Conservation (phyloP, 92 coral and sea anemone species). For the Pocillopora meandrina region DNA sequence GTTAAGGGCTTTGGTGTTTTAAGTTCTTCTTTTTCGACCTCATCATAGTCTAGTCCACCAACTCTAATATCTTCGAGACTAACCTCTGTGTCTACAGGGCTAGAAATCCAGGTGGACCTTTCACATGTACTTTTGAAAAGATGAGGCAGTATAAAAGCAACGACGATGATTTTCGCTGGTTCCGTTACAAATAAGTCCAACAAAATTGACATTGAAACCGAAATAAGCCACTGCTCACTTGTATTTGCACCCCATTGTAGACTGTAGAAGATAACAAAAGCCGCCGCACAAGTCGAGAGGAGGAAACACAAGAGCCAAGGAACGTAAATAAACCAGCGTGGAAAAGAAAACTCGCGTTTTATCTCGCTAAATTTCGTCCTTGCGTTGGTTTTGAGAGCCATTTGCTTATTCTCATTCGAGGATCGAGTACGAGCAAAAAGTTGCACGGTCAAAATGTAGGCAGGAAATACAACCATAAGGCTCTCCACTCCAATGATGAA, state of each 20-base stretch:
- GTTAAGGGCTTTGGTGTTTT: conserved; percentile 51
- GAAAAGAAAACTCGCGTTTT: conserved; percentile 29
- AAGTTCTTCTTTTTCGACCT: background rate
- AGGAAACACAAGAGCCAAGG: conserved; percentile 55
- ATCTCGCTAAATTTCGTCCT: background rate
- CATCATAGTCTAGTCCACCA: background rate
- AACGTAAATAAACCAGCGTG: conserved; percentile 39
- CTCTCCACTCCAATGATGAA: conserved; percentile 55
- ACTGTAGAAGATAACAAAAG: conserved; percentile 56
- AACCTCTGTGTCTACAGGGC: background rate
- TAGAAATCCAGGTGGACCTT: background rate
- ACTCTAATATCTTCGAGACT: background rate
- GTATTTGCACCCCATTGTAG: conserved; percentile 58
- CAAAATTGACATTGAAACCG: conserved; percentile 41
- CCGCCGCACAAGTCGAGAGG: conserved; percentile 32
- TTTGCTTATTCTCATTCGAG: background rate
- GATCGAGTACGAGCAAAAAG: conserved; percentile 37
- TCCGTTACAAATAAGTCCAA: conserved; percentile 53
- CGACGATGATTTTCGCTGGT: conserved; percentile 28
- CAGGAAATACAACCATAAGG: conserved; percentile 48
- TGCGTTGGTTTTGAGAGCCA: background rate
- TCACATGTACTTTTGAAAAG: background rate
- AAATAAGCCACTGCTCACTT: conserved; percentile 54
- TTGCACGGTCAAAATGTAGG: conserved; percentile 31
- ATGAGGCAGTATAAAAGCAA: conserved; percentile 37